Evolutionary conservation across 1,140 invertebrate species (phyloP).

Genomic region (Cepaea nemoralis): DNA sequence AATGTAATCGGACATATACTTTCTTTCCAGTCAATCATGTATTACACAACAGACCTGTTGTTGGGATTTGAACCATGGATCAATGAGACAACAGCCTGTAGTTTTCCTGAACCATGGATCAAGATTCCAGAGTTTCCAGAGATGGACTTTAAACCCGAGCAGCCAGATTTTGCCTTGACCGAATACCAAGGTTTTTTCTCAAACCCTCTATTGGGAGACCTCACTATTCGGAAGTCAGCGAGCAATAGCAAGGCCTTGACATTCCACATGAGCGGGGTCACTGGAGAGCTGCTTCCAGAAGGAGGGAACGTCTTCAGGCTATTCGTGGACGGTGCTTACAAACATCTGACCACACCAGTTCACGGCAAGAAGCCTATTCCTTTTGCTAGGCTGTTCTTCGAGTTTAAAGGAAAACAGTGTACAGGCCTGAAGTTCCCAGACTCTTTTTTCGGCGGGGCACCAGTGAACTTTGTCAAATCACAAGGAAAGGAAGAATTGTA

Average conservation of each 20-base stretch:
- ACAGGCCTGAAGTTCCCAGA: slow-evolving; percentile 30
- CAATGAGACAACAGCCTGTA: slow-evolving; percentile 40
- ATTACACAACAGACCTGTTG: slow-evolving; percentile 40
- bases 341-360: background rate
- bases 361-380: slow-evolving; percentile 26
- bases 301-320: slow-evolving; percentile 38
- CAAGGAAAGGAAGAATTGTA: slow-evolving; percentile 26
- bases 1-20: too few relatives aligned
- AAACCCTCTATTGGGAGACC: slow-evolving; percentile 10
- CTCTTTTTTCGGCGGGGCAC: slow-evolving; percentile 12
- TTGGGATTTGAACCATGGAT: slow-evolving; percentile 49
- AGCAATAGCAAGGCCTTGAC: slow-evolving; percentile 17
- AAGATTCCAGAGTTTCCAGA: slow-evolving; percentile 29
- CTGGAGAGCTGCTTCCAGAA: slow-evolving; percentile 22
- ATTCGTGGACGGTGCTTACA: slow-evolving; percentile 12
- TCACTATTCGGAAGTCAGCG: slow-evolving; percentile 11
- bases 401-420: slow-evolving; percentile 29
- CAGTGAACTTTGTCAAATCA: slow-evolving; percentile 22
- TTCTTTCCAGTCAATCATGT: slow-evolving; percentile 21
- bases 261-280: slow-evolving; percentile 3
- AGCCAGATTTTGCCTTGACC: slow-evolving; percentile 4
- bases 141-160: slow-evolving; percentile 9
- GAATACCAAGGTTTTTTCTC: slow-evolving; percentile 23
- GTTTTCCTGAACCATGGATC: slow-evolving; percentile 43
- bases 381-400: slow-evolving; percentile 29